Evolutionary conservation across 1,140 invertebrate genomes (phyloP).

Genomic region (Ridgeia piscesae): DNA sequence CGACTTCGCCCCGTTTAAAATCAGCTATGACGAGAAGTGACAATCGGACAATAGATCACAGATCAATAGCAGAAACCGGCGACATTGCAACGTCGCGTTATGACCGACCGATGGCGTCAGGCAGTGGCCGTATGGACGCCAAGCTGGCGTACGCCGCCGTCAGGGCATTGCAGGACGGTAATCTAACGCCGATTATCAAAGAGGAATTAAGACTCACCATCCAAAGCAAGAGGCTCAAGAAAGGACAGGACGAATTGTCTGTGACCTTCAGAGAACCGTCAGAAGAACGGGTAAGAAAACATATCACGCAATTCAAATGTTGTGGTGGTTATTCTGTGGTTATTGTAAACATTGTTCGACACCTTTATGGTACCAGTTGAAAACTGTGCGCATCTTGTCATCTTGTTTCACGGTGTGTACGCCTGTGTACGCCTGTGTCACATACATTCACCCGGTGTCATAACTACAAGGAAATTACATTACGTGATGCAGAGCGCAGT

Average conservation of each 20-base stretch:
- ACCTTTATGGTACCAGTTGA: background rate
- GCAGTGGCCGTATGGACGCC: background rate
- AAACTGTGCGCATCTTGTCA: background rate
- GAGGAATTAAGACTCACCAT: background rate
- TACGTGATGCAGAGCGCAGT: too few species aligned
- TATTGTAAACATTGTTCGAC: background rate
- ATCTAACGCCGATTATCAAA: background rate
- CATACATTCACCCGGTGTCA: too few species aligned
- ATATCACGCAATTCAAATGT: too few species aligned
- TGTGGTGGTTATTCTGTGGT: background rate
- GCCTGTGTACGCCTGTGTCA: too few species aligned
- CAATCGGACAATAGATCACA: background rate
- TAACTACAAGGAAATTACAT: too few species aligned
- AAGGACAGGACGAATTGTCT: background rate
- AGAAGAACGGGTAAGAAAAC: background rate
- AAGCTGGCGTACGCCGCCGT: background rate
- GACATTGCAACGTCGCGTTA: background rate
- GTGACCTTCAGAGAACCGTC: background rate
- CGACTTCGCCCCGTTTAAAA: background rate
- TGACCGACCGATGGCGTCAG: background rate
- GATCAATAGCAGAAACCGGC: background rate
- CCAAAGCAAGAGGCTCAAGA: background rate
- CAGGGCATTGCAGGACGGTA: background rate
- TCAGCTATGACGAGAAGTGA: background rate
- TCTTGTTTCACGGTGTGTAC: background rate